Percentiles rank a stretch among this genome's conserved stretches.
phyloP scores from a whole-genome alignment of 1,140 invertebrate genomes.

The Oreohelix idahoensis region DNA sequence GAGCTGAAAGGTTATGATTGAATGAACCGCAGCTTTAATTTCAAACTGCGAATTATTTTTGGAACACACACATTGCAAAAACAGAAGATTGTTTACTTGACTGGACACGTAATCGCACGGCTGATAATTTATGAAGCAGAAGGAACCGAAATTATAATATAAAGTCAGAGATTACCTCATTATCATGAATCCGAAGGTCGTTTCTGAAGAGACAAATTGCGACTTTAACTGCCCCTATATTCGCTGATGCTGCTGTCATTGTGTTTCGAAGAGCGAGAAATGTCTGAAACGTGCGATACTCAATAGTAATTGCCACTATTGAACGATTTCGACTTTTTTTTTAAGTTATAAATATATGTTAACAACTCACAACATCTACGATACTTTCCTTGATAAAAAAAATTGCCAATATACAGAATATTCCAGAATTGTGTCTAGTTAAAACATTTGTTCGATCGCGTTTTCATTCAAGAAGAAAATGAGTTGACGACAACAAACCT shows the following conservation, averaged over 20 bases:
- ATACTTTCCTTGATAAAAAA: too few species aligned
- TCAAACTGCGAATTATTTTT: too few species aligned
- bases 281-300: background rate
- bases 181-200: slow-evolving; percentile 69
- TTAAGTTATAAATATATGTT: background rate
- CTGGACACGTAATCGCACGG: too few species aligned
- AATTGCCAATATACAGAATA: background rate
- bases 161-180: slow-evolving; percentile 59
- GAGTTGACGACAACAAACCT: background rate
- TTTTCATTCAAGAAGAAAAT: too few species aligned
- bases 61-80: background rate
- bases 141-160: background rate
- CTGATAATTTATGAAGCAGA: background rate
- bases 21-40: too few species aligned
- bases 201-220: slow-evolving; percentile 65
- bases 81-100: background rate
- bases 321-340: background rate
- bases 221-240: slow-evolving; percentile 30
- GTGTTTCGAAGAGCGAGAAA: background rate
- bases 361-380: background rate
- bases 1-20: background rate
- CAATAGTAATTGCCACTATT: background rate
- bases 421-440: background rate
- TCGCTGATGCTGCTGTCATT: background rate
- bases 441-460: too few species aligned